These are phyloP conservation scores for Pyralis farinalis DNA, from an alignment of 2,888 invertebrate species.

Conservation along the genomic window DNA sequence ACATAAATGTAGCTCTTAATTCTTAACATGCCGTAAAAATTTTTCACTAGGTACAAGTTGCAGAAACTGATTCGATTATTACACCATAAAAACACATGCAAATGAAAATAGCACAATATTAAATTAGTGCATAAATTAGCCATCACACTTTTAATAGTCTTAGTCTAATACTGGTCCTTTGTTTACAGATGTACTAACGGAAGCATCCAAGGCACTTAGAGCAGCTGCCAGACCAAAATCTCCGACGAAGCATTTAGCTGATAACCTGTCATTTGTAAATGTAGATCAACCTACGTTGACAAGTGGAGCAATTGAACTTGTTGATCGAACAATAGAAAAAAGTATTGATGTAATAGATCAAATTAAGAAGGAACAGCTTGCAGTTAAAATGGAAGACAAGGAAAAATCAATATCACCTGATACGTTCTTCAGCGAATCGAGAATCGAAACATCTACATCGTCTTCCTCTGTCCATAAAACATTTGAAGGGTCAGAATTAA, in stretches of 20 bases:
- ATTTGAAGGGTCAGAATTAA: slow-evolving; percentile 52
- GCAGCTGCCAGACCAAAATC: slow-evolving; percentile 68
- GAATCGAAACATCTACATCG: slow-evolving; percentile 65
- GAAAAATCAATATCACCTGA: slow-evolving; percentile 59
- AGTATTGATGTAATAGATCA: slow-evolving; percentile 66
- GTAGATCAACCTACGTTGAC: slow-evolving; percentile 77
- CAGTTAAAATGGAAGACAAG: slow-evolving; percentile 65
- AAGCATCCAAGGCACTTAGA: slow-evolving; percentile 57
- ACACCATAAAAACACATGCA: too few relatives aligned
- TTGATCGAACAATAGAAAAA: slow-evolving; percentile 72
- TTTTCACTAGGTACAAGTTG: too few relatives aligned
- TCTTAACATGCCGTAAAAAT: too few relatives aligned
- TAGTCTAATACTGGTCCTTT: slow-evolving; percentile 17
- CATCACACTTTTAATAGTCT: neutral
- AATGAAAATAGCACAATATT: neutral
- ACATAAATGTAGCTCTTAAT: too few relatives aligned
- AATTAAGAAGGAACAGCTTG: slow-evolving; percentile 65
- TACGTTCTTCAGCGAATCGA: slow-evolving; percentile 63
- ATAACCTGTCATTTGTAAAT: slow-evolving; percentile 69
- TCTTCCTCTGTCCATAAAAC: slow-evolving; percentile 67
- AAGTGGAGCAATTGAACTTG: slow-evolving; percentile 77
- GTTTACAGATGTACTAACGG: slow-evolving; percentile 65
- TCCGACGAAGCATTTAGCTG: slow-evolving; percentile 69
- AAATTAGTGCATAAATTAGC: neutral
- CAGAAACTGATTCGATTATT: too few relatives aligned